Percentiles rank a stretch among this genome's conserved stretches.
phyloP scores from a whole-genome alignment of 2,113 vertebrate genomes.

The Etia nguti region DNA sequence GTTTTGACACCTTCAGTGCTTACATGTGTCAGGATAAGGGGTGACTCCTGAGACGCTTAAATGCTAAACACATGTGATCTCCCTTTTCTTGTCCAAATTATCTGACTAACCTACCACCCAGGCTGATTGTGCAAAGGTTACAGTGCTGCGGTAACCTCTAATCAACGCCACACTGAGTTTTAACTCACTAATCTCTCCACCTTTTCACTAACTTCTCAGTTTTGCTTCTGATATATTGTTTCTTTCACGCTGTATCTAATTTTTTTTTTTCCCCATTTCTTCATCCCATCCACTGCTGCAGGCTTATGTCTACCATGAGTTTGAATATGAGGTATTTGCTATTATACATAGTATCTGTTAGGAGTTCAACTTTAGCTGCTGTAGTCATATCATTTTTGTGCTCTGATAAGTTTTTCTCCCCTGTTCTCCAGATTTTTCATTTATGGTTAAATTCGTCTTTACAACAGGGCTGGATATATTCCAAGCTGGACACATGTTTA shows the following conservation, averaged over 20 bases:
- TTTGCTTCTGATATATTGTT: background rate
- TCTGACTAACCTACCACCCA: slow-evolving; percentile 9
- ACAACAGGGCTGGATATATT: background rate
- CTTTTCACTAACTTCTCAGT: background rate
- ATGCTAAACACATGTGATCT: slow-evolving; percentile 57
- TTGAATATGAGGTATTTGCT: slow-evolving; percentile 38
- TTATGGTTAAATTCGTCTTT: background rate
- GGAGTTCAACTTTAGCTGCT: background rate
- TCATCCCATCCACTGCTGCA: background rate
- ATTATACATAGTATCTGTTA: background rate
- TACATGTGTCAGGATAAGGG: slow-evolving; percentile 49
- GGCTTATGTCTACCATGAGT: background rate
- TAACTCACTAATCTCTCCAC: background rate
- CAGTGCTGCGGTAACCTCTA: slow-evolving; percentile 31
- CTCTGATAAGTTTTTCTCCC: background rate
- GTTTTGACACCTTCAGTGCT: slow-evolving; percentile 57
- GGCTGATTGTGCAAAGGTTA: slow-evolving; percentile 41
- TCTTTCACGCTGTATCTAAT: background rate
- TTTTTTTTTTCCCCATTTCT: background rate
- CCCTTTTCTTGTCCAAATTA: slow-evolving; percentile 9
- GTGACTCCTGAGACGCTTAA: slow-evolving; percentile 43
- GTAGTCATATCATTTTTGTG: background rate
- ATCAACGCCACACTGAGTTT: slow-evolving; percentile 47
- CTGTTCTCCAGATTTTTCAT: background rate
- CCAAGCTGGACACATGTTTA: background rate